These are phyloP conservation scores for Pituophis catenifer DNA, from an alignment of 2,113 vertebrate genomes.

Conservation along the genomic window DNA sequence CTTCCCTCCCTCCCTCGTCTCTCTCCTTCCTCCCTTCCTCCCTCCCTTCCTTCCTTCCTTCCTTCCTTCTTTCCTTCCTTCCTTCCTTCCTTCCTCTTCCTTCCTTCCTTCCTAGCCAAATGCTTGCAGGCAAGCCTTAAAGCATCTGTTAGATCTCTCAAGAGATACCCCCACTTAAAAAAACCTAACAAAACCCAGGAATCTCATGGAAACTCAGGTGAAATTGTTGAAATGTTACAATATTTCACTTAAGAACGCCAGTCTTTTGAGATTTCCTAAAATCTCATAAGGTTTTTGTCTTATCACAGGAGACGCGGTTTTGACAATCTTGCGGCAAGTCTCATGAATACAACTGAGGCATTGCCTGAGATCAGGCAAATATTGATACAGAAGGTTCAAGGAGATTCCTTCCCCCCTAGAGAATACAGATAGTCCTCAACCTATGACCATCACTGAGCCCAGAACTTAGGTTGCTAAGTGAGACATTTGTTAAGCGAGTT, in stretches of 20 bases:
- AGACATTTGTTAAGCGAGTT: no score
- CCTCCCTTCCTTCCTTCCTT: no score
- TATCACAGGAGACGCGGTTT: background rate
- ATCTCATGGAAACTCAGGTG: background rate
- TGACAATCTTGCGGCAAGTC: background rate
- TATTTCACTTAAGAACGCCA: background rate
- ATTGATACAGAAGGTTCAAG: background rate
- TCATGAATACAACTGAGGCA: background rate
- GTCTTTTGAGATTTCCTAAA: background rate
- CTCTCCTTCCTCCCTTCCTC: no score
- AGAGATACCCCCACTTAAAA: background rate
- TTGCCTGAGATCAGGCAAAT: background rate
- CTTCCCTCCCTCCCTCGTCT: no score
- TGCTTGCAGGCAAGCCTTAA: background rate
- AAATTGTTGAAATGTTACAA: background rate
- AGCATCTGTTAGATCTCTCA: background rate
- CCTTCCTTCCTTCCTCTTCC: accelerated
- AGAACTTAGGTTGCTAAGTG: no score
- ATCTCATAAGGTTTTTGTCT: background rate
- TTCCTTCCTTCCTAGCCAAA: no score
- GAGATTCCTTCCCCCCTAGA: background rate
- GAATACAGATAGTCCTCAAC: no score
- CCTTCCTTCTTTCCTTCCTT: no score
- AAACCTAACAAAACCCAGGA: background rate
- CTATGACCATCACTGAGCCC: no score